Percentiles rank a stretch among this genome's conserved stretches.
Conservation (phyloP, 2,797 vertebrate species). For the Myripristis murdjan region DNA sequence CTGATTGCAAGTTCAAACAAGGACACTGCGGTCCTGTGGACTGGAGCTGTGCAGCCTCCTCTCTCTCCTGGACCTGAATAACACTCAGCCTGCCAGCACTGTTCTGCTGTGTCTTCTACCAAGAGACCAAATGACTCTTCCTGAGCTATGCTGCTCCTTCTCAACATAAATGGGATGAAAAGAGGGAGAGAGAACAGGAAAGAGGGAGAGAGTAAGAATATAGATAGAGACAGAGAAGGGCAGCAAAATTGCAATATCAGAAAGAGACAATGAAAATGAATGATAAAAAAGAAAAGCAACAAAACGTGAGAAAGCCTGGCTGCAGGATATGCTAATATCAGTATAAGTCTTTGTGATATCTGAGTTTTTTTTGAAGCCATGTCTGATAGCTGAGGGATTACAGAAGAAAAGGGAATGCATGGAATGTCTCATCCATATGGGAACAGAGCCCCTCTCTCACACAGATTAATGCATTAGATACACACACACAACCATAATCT, state of each 20-base stretch:
- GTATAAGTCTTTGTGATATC: background rate
- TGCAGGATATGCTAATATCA: background rate
- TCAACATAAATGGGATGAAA: background rate
- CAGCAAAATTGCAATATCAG: background rate
- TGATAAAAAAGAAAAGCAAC: background rate
- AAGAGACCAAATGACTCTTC: background rate
- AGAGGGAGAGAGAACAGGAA: background rate
- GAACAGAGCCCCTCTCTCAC: background rate
- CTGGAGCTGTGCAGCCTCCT: background rate
- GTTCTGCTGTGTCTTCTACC: background rate
- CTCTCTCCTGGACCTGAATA: background rate
- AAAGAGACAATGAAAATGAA: background rate
- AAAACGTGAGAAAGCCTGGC: background rate
- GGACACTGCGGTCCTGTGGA: background rate
- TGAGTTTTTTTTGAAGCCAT: background rate
- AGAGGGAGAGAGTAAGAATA: background rate
- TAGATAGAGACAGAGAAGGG: background rate
- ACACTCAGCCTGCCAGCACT: too few species aligned
- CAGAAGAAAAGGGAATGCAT: background rate
- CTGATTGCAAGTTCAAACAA: constrained; percentile 3
- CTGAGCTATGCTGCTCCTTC: background rate
- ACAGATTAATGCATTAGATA: constrained; percentile 2
- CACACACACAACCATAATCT: constrained; percentile 1
- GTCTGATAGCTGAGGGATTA: background rate
- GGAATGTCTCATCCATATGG: background rate